A percentile compares a stretch with the other conserved stretches of the same genome.
Conservation (phyloP, 2,888 invertebrate species). For the Xanthia icteritia region DNA sequence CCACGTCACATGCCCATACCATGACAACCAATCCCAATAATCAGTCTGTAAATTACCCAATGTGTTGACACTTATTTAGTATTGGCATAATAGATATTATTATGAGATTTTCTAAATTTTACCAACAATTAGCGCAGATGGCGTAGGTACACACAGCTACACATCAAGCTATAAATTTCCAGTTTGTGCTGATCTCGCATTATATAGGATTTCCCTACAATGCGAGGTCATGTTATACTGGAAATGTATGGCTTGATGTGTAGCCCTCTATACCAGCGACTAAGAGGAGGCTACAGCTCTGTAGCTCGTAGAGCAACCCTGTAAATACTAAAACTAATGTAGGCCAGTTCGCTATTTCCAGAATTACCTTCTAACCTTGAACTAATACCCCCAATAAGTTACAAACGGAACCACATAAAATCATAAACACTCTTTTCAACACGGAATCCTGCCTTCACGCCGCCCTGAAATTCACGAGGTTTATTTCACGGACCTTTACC, state of each 20-base stretch:
- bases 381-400: slow-evolving; percentile 22
- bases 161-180: too few species aligned
- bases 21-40: too few species aligned
- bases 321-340: background rate
- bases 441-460: background rate
- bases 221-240: too few species aligned
- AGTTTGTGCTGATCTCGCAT: too few species aligned
- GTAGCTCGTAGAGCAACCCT: slow-evolving; percentile 9
- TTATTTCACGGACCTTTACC: too few species aligned
- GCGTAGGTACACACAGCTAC: too few species aligned
- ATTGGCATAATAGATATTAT: background rate
- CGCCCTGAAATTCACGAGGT: background rate
- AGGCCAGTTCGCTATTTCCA: background rate
- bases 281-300: slow-evolving; percentile 6
- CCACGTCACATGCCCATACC: too few species aligned
- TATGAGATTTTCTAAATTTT: background rate
- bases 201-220: too few species aligned
- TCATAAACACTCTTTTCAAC: background rate
- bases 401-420: background rate
- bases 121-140: background rate
- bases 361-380: slow-evolving; percentile 8
- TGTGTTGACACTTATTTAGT: too few species aligned
- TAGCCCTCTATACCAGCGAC: too few species aligned
- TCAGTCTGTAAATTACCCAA: too few species aligned
- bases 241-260: too few species aligned